phyloP scores from a whole-genome alignment of 2,888 invertebrate genomes.

The Diaprepes abbreviatus region DNA sequence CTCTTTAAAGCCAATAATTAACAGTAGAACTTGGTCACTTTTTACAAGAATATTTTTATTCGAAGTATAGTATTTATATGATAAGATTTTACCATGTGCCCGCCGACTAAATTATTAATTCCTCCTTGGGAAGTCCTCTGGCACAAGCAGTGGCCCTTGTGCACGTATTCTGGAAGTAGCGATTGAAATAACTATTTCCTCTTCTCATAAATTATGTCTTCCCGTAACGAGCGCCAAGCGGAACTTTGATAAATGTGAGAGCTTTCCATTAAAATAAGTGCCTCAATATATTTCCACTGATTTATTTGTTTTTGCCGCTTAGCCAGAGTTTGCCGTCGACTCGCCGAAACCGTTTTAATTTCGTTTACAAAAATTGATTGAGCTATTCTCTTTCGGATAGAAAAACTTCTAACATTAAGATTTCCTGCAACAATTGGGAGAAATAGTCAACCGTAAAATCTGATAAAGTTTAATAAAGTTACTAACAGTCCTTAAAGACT shows the following conservation, averaged over 20 bases:
- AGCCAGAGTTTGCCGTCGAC: slow-evolving; percentile 34
- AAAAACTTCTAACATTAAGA: slow-evolving; percentile 9
- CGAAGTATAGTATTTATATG: no score
- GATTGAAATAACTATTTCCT: slow-evolving; percentile 67
- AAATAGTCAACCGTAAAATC: no score
- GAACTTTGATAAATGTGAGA: slow-evolving; percentile 66
- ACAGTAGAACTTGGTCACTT: no score
- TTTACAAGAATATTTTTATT: no score
- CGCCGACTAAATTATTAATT: slow-evolving; percentile 25
- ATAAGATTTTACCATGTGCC: background rate
- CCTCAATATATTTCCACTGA: slow-evolving; percentile 65
- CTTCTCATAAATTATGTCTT: slow-evolving; percentile 66
- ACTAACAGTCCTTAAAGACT: no score
- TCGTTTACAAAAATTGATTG: slow-evolving; percentile 45
- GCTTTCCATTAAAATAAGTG: slow-evolving; percentile 67
- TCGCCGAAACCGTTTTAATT: slow-evolving; percentile 38
- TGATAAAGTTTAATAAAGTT: no score
- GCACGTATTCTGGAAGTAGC: slow-evolving; percentile 64
- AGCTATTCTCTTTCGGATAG: background rate
- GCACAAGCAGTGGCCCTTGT: slow-evolving; percentile 55
- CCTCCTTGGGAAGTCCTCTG: background rate
- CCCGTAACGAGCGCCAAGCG: slow-evolving; percentile 63
- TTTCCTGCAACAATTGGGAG: no score
- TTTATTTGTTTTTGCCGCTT: slow-evolving; percentile 65
- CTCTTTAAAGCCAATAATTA: no score